Base-by-base conservation (phyloP, 2,797 vertebrate species). In the Sebastes oblongus region DNA sequence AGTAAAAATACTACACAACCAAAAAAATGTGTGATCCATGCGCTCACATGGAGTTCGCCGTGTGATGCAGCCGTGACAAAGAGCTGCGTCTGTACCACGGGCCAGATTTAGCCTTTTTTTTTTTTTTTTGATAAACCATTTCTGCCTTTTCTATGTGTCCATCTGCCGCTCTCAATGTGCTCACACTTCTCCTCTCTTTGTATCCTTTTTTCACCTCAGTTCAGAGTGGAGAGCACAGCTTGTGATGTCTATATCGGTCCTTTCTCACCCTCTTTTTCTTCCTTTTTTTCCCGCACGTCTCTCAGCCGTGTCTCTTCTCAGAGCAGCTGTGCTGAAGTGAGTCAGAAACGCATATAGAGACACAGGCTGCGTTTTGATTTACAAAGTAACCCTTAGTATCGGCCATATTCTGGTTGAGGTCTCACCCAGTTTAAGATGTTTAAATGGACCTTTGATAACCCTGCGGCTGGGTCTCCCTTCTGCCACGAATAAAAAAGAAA, bases 231-330 rank as follows among this genome's bases (percentile, higher is more conserved):
- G 90, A 78, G 88, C 91, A 83, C 91, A 94, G 93, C 91, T 91
- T 93, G 91, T 86, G 87, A 88, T 91, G 89, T 94, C 93, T 94
- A 91, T 91, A 93, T 94, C 18, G 59, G 80, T 91, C 87, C 59
- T 89, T 85, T 83, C 85, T 86, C 89, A 66, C 88, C 74, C 82
- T 74, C 77, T 61, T 77, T 81, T 60, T 83, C 61, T 59, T 65
- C 29, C 9, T 29, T 62, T 71, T 72, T 71, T 25, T 14, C 3
- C 16, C 56, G 75, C 78, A 20, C 52, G 42, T 88, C 68, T 86
- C 81, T 86, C 85, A 80, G 82, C 72, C 72, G 5, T 39, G 86
- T 81, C 80, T 85, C 77, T 91, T 91, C 79, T 80, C 80, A 80
- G 78, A 91, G 88, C 87, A 89, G 88, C 89, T 91, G 88, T 80